Conservation (phyloP, 1,140 invertebrate genomes). For the Tachypleus tridentatus region DNA sequence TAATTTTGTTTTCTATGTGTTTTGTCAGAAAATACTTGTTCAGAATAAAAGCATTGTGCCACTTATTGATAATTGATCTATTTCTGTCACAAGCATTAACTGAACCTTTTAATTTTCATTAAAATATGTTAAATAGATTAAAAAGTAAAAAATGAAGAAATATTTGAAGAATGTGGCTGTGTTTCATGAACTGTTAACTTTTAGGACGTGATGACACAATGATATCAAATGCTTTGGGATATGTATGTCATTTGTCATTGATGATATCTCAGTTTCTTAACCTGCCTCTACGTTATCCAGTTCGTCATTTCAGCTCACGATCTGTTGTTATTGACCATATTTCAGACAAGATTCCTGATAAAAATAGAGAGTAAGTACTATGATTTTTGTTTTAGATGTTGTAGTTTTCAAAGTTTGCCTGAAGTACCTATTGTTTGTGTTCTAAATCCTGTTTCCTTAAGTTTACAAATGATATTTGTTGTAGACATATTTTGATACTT, state of each 20-base stretch:
- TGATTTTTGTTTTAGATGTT: slow-evolving; percentile 14
- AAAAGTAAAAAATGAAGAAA: too few relatives aligned
- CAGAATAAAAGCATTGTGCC: too few relatives aligned
- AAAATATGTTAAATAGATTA: background rate
- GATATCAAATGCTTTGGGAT: slow-evolving; percentile 63
- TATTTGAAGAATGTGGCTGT: background rate
- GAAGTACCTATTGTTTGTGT: background rate
- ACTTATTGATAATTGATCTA: too few relatives aligned
- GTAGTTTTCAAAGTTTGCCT: background rate
- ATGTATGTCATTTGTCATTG: slow-evolving; percentile 60
- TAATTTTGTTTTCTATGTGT: too few relatives aligned
- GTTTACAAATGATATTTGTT: background rate
- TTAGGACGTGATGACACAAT: slow-evolving; percentile 46
- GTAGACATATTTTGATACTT: too few relatives aligned
- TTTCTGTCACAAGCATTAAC: too few relatives aligned
- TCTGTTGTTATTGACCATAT: slow-evolving; percentile 65
- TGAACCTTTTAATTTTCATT: background rate
- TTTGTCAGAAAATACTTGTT: too few relatives aligned
- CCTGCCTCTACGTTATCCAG: slow-evolving; percentile 63
- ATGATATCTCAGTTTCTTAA: slow-evolving; percentile 69
- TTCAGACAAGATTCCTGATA: slow-evolving; percentile 52
- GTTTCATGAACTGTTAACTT: background rate
- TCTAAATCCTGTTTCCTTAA: background rate
- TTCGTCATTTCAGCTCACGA: slow-evolving; percentile 58
- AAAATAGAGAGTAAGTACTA: slow-evolving; percentile 52